phyloP scores from a whole-genome alignment of 2,888 invertebrate species.

The Brachylomia viminalis region DNA sequence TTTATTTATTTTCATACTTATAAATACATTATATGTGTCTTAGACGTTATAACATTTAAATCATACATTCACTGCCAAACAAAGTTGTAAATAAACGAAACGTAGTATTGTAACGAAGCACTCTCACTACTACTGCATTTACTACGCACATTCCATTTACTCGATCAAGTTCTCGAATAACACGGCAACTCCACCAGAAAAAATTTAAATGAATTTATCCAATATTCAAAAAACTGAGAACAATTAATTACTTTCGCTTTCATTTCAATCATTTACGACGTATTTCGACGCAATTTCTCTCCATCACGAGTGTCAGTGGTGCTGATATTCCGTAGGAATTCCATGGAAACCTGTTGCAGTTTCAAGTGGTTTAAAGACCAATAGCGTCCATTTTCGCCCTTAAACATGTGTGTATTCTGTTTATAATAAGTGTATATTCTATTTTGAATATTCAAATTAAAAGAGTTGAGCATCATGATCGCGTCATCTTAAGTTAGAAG shows the following conservation, averaged over 20 bases:
- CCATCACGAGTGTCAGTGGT: not conserved
- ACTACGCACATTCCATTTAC: slow-evolving; percentile 10
- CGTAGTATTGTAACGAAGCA: not conserved
- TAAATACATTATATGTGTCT: no score
- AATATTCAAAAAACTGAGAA: not conserved
- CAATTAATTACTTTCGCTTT: slow-evolving; percentile 18
- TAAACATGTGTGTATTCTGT: slow-evolving; percentile 31
- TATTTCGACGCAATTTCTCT: not conserved
- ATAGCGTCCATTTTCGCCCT: slow-evolving; percentile 19
- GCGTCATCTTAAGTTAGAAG: no score
- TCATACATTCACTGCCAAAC: slow-evolving; percentile 10
- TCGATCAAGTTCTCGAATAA: not conserved
- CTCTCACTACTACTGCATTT: not conserved
- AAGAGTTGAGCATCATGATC: no score
- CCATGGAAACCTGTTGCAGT: slow-evolving; percentile 57
- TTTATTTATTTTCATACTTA: no score
- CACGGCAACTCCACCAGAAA: no score
- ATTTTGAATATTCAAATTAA: no score
- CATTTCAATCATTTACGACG: slow-evolving; percentile 9
- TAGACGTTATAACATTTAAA: slow-evolving; percentile 10
- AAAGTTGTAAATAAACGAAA: slow-evolving; percentile 19
- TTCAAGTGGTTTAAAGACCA: slow-evolving; percentile 30
- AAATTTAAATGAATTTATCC: slow-evolving; percentile 14
- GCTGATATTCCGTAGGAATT: slow-evolving; percentile 7
- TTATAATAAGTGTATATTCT: no score